Evolutionary conservation across 2,888 invertebrate genomes (phyloP).

Genomic region (Calameuta idolon): DNA sequence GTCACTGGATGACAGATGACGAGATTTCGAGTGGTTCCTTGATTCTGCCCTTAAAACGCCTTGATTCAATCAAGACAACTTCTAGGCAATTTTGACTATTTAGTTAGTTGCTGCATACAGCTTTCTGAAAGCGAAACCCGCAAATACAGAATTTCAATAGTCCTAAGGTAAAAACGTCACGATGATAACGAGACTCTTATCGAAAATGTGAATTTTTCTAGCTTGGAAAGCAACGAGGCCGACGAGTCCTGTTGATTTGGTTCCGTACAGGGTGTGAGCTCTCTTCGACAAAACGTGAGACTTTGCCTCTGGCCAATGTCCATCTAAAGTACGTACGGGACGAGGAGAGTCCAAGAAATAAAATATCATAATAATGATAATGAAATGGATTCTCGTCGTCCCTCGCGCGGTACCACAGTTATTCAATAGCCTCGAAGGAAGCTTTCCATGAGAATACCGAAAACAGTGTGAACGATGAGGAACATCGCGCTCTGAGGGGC

Average conservation of each 20-base stretch:
- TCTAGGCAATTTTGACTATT: no score
- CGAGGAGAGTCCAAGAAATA: not conserved
- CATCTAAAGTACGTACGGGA: not conserved
- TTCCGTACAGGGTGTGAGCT: slow-evolving; percentile 66
- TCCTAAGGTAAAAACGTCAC: not conserved
- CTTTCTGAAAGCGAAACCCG: not conserved
- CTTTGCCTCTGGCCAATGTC: slow-evolving; percentile 18
- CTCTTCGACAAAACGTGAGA: slow-evolving; percentile 39
- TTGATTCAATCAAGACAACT: no score
- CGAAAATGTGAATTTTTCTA: slow-evolving; percentile 27
- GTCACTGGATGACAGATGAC: no score
- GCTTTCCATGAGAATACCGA: not conserved
- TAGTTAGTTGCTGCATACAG: not conserved
- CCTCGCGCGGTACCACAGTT: not conserved
- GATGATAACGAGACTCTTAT: slow-evolving; percentile 5
- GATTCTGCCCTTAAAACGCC: no score
- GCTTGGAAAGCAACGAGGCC: slow-evolving; percentile 43
- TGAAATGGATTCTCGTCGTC: not conserved
- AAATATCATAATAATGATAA: not conserved
- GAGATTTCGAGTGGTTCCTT: no score
- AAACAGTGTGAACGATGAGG: not conserved
- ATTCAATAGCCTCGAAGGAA: not conserved
- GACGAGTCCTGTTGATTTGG: slow-evolving; percentile 66
- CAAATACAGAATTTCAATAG: not conserved
- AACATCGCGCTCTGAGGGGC: slow-evolving; percentile 19